phyloP scores from a whole-genome alignment of 2,113 vertebrate species.

The Eupsittula cactorum region DNA sequence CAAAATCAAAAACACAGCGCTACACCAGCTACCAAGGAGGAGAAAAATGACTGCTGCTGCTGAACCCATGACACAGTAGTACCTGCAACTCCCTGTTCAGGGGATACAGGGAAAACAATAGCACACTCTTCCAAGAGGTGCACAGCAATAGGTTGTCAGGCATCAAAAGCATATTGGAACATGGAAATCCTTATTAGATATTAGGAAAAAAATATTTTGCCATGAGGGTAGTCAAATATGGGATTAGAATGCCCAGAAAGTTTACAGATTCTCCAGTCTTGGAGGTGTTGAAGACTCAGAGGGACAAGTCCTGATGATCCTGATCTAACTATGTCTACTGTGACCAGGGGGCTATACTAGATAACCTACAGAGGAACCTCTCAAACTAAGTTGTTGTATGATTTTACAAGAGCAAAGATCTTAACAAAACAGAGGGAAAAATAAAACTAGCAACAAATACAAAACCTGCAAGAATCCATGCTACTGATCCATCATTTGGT shows the following conservation, averaged over 20 bases:
- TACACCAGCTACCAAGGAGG: too few relatives aligned
- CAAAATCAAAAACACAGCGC: too few relatives aligned
- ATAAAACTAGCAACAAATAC: neutral
- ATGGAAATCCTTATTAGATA: neutral
- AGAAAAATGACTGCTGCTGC: too few relatives aligned
- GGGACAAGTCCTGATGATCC: neutral
- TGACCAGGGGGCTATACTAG: neutral
- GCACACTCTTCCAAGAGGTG: neutral
- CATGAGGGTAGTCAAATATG: fast-evolving
- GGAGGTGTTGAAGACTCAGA: neutral
- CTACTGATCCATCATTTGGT: neutral
- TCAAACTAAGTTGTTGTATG: neutral
- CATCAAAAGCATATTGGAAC: neutral
- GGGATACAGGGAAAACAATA: neutral
- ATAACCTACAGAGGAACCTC: neutral
- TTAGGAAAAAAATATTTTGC: neutral
- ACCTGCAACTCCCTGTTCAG: neutral
- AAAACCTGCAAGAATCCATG: neutral
- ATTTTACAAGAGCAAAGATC: neutral
- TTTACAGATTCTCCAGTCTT: neutral
- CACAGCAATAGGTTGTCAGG: neutral
- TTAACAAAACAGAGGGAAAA: neutral
- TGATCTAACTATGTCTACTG: neutral
- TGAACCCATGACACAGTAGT: neutral
- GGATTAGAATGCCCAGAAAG: neutral